Conservation (phyloP, 2,888 invertebrate species). For the Leucozona laternaria region DNA sequence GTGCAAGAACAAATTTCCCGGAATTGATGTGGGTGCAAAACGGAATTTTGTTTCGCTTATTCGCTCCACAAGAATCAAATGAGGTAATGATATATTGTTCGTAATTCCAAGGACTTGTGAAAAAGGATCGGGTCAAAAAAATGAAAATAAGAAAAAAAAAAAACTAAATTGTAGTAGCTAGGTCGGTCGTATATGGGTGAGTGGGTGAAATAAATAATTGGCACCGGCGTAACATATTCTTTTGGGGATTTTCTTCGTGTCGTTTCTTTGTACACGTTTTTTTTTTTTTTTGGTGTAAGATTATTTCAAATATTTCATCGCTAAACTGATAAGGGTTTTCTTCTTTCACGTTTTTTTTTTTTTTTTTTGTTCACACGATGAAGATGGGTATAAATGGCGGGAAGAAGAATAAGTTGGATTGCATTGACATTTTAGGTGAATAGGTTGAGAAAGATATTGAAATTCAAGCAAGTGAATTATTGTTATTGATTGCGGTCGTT, state of each 20-base stretch:
- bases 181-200: neutral
- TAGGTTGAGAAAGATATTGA: slow-evolving; percentile 68
- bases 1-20: slow-evolving; percentile 55
- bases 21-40: slow-evolving; percentile 75
- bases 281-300: slow-evolving; percentile 41
- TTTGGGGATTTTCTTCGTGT: slow-evolving; percentile 43
- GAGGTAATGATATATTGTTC: slow-evolving; percentile 75
- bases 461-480: slow-evolving; percentile 70
- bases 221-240: slow-evolving; percentile 45
- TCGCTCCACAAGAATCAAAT: slow-evolving; percentile 71
- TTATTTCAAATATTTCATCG: slow-evolving; percentile 69
- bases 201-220: slow-evolving; percentile 33
- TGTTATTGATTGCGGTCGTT: slow-evolving; percentile 68
- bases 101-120: slow-evolving; percentile 49
- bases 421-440: slow-evolving; percentile 65
- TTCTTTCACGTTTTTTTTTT: neutral
- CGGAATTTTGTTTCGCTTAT: slow-evolving; percentile 71
- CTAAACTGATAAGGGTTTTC: slow-evolving; percentile 54
- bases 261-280: neutral
- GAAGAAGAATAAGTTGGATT: slow-evolving; percentile 36
- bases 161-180: slow-evolving; percentile 3
- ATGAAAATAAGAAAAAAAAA: neutral
- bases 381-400: slow-evolving; percentile 36
- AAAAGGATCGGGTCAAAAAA: slow-evolving; percentile 28
- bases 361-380: neutral